Evolutionary conservation across 92 coral and sea anemone species (phyloP).

Genomic region (Bergia sp.): DNA sequence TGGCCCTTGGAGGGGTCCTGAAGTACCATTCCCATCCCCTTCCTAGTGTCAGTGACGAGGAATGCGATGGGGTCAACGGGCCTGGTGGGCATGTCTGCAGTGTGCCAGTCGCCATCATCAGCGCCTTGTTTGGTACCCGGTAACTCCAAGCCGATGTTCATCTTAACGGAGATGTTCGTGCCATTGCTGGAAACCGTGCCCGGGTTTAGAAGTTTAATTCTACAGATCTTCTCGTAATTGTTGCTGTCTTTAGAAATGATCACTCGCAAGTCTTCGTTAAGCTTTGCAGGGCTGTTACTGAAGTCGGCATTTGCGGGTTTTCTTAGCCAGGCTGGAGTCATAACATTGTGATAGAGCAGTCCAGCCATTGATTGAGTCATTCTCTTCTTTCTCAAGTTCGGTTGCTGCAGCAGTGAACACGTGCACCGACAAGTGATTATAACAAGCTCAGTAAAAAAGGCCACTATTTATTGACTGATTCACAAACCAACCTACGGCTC

Average conservation of each 20-base stretch:
- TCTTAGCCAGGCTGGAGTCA: slow-evolving; percentile 40
- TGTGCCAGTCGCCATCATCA: background rate
- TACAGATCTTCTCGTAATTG: slow-evolving; percentile 32
- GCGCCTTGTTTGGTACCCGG: slow-evolving; percentile 7
- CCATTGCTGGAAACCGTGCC: background rate
- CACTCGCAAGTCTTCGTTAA: slow-evolving; percentile 30
- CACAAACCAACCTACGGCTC: background rate
- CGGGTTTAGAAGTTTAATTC: slow-evolving; percentile 9
- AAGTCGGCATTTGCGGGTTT: slow-evolving; percentile 1
- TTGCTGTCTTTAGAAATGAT: slow-evolving; percentile 3
- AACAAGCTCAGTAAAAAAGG: too few species aligned
- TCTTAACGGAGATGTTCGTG: slow-evolving; percentile 8
- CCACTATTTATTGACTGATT: background rate
- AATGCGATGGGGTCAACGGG: slow-evolving; percentile 23
- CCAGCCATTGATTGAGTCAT: background rate
- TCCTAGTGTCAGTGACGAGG: slow-evolving; percentile 18
- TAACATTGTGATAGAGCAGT: slow-evolving; percentile 37
- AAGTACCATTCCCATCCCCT: slow-evolving; percentile 39
- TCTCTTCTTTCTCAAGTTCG: background rate
- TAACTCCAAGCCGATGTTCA: slow-evolving; percentile 24
- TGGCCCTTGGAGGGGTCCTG: slow-evolving; percentile 35
- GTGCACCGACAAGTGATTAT: background rate
- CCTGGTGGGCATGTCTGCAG: slow-evolving; percentile 10
- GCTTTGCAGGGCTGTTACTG: too few species aligned
- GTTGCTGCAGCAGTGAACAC: background rate